These are phyloP conservation scores for Elephantulus edwardii DNA, from an alignment of 2,113 vertebrate genomes.

Conservation along the genomic window DNA sequence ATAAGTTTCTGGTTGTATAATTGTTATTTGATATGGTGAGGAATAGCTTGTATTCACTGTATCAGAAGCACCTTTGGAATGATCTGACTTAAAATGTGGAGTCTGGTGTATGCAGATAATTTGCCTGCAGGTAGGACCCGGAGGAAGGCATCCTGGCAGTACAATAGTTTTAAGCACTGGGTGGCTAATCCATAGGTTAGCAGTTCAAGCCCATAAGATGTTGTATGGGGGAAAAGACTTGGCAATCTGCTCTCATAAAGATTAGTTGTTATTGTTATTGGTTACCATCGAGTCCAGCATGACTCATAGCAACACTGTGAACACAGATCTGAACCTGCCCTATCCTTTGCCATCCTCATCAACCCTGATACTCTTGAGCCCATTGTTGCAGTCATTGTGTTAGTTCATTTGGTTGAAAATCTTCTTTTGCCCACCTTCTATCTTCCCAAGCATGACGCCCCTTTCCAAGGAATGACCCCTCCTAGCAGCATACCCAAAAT, in stretches of 20 bases:
- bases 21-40: not conserved
- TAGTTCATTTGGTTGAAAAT: too few relatives aligned
- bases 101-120: not conserved
- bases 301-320: too few relatives aligned
- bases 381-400: too few relatives aligned
- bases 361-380: too few relatives aligned
- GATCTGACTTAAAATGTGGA: not conserved
- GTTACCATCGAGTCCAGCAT: too few relatives aligned
- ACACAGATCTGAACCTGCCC: too few relatives aligned
- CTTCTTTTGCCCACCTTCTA: too few relatives aligned
- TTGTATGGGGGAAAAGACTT: not conserved
- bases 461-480: too few relatives aligned
- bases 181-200: not conserved
- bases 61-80: not conserved
- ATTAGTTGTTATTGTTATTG: not conserved
- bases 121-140: not conserved
- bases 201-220: not conserved
- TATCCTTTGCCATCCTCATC: too few relatives aligned
- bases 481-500: too few relatives aligned
- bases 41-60: not conserved
- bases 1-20: not conserved
- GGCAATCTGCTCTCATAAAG: not conserved
- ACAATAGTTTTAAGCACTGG: not conserved
- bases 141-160: not conserved
- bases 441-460: too few relatives aligned